A percentile compares a stretch with the other conserved stretches of the same genome.
Evolutionary conservation across 2,888 invertebrate species (phyloP).

Genomic region (Congeria kusceri): DNA sequence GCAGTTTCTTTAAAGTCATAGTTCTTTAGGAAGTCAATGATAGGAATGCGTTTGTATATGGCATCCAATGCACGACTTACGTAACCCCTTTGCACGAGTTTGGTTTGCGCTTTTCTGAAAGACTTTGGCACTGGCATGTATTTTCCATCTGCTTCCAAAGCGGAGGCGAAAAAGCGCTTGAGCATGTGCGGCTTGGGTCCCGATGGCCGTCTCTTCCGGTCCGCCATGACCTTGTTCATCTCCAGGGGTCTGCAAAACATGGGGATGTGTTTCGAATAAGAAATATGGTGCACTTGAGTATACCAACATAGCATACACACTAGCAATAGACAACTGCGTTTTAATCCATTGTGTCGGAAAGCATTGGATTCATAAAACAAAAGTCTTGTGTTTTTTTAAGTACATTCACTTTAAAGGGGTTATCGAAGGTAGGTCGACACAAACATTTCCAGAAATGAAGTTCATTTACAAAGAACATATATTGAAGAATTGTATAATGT

Average conservation of each 20-base stretch:
- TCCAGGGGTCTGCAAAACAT: background rate
- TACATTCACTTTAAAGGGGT: no score
- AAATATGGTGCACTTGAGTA: no score
- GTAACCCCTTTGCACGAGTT: constrained; percentile 12
- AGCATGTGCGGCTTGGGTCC: constrained; percentile 34
- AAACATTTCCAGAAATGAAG: no score
- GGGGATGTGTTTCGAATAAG: no score
- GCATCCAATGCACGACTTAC: constrained; percentile 1
- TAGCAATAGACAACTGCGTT: no score
- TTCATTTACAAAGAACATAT: no score
- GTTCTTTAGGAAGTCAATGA: constrained; percentile 52
- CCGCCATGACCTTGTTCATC: background rate
- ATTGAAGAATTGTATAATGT: no score
- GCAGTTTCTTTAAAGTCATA: constrained; percentile 68
- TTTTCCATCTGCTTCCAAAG: constrained; percentile 40
- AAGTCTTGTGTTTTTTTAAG: no score
- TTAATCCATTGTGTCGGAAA: no score
- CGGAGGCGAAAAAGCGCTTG: constrained; percentile 40
- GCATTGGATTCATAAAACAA: no score
- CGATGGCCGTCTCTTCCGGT: background rate
- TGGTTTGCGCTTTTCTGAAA: constrained; percentile 42
- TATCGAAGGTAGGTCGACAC: no score
- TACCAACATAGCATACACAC: no score
- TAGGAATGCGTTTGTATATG: constrained; percentile 38
- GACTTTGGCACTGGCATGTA: constrained; percentile 54